Evolutionary conservation across 2,113 vertebrate species (phyloP), one percentile per base, ranked within the genome.

Genomic region (Calidris pugnax): DNA sequence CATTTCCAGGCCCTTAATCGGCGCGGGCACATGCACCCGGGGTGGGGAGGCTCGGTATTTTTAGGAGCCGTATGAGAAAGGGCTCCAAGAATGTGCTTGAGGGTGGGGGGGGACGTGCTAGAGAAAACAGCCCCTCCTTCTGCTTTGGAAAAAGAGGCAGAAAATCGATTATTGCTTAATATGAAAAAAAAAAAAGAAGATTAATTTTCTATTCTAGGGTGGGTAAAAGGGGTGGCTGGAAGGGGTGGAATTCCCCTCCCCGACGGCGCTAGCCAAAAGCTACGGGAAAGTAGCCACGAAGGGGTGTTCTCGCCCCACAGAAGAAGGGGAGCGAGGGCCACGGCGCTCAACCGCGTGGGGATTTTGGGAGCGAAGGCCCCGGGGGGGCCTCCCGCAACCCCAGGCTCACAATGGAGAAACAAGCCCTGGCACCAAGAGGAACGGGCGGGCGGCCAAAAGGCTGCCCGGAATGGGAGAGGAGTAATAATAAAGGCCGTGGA

Each of bases 281-380:
- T 19, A 6, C 0, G 35, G 35, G 41, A 39, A 50, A 83, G 76
- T 2, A 37, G 84, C 76, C 51, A 53, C 26, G 8, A 53, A 53
- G 26, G 51, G 48, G 23, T 50, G 60, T 4, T 87, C 45, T 10
- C 39, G 72, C 13, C 41, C 41, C 47, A 5, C 24, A 28, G 15
- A 2, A 23, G 10, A 32, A 33, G 37, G 4, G 21, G 24, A n/a
- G 48, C 45, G 50, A 30, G 3, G 4, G 10, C 41, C 47, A 8
- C 21, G 1, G 22, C 0, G 1, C 39, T 2, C 7, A 26, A 7
- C 55, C 19, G 3, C 7, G 26, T 30, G 17, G 79, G 78, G 62
- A 75, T 75, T 87, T 87, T 71, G 21, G 3, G 24, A 50, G 63
- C 33, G 8, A 2, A 66, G 57, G 26, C 30, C 37, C 26, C 37